Evolutionary conservation across 2,888 invertebrate species (phyloP).

Genomic region (Stenodema calcarata): DNA sequence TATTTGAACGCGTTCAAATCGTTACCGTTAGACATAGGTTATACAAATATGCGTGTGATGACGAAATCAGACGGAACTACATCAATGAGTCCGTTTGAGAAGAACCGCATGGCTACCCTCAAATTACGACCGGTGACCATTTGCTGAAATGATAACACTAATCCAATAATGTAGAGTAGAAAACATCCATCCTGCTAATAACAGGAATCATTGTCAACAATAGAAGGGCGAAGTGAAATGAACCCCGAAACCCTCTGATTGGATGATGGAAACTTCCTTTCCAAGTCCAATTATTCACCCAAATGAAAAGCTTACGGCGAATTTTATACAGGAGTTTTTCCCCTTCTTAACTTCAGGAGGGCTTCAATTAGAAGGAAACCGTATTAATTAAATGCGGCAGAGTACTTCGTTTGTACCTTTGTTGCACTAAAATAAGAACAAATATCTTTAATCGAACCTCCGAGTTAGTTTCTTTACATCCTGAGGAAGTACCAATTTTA

Average conservation of each 20-base stretch:
- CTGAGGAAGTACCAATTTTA: no score
- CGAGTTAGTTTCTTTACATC: background rate
- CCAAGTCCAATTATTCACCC: background rate
- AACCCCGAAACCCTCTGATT: background rate
- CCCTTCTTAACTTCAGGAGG: background rate
- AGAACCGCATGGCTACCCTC: no score
- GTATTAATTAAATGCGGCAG: background rate
- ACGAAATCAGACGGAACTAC: no score
- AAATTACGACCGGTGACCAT: no score
- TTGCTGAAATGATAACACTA: no score
- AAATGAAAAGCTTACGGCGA: background rate
- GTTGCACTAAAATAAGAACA: background rate
- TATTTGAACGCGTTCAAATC: no score
- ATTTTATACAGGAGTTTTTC: background rate
- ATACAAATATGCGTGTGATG: no score
- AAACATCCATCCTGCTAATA: no score
- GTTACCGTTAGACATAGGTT: no score
- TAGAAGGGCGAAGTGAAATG: background rate
- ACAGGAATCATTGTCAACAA: background rate
- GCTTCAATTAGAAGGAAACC: background rate
- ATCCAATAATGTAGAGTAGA: no score
- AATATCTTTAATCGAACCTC: background rate
- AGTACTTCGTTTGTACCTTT: background rate
- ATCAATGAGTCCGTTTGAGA: no score
- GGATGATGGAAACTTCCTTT: background rate